Conservation (phyloP, 2,113 vertebrate species). For the Ursus arctos region DNA sequence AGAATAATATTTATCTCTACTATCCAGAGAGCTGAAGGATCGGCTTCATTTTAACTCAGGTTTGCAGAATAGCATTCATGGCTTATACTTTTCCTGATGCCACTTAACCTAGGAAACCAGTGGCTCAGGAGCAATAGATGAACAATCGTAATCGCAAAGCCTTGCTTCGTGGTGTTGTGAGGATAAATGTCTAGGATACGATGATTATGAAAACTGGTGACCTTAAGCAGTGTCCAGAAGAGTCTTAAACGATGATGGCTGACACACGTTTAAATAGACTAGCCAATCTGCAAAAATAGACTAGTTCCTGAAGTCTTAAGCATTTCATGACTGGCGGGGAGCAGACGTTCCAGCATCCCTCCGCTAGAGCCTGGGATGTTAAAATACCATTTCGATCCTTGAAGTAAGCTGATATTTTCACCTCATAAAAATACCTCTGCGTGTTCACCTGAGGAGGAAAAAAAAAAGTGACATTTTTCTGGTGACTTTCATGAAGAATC, state of each 20-base stretch:
- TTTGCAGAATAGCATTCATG: background rate
- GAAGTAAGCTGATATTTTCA: constrained; percentile 89
- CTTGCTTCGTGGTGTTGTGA: background rate
- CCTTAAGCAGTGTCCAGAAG: background rate
- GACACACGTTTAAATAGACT: constrained; percentile 45
- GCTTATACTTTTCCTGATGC: background rate
- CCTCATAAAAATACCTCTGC: constrained; percentile 86
- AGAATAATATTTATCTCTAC: constrained; percentile 17
- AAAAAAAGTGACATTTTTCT: constrained; percentile 86
- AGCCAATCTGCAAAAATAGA: constrained; percentile 1
- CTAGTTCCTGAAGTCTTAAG: constrained; percentile 50
- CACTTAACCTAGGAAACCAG: background rate
- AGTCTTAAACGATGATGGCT: constrained; percentile 24
- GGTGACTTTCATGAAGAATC: constrained; percentile 81
- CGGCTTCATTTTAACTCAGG: background rate
- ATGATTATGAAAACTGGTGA: background rate
- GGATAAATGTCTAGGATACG: background rate
- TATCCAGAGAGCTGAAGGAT: background rate
- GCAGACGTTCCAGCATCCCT: background rate
- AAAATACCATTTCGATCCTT: constrained; percentile 79
- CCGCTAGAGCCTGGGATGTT: constrained; percentile 70
- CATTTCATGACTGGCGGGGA: constrained; percentile 67
- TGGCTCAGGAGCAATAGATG: background rate
- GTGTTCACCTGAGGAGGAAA: constrained; percentile 83
- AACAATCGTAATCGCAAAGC: background rate